Conservation (phyloP, 2,797 vertebrate species). For the Cuculus canorus region DNA sequence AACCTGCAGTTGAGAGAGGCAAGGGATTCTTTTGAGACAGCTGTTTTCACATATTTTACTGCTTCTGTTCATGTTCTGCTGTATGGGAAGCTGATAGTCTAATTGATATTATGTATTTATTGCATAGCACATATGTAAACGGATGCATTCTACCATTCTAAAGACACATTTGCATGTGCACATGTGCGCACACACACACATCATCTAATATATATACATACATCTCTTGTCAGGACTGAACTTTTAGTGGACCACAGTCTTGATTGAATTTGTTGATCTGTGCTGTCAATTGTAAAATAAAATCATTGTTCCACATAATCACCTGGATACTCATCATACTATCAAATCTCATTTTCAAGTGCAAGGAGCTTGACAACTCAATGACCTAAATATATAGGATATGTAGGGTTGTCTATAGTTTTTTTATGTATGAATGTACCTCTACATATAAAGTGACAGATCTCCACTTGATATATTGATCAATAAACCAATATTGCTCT, state of each 20-base stretch:
- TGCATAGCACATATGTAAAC: neutral
- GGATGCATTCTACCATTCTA: neutral
- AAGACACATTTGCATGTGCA: neutral
- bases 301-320: neutral
- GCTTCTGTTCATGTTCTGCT: neutral
- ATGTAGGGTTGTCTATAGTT: neutral
- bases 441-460: neutral
- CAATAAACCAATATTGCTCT: slow-evolving; percentile 13
- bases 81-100: neutral
- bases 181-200: neutral
- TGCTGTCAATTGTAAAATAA: neutral
- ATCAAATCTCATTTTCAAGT: neutral
- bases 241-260: neutral
- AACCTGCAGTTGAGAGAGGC: slow-evolving; percentile 11
- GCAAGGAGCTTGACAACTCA: neutral
- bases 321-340: neutral
- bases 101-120: neutral
- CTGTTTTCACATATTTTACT: slow-evolving; percentile 30
- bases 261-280: neutral
- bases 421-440: neutral
- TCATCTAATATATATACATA: neutral
- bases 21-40: slow-evolving; percentile 14
- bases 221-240: neutral
- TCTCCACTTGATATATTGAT: slow-evolving; percentile 7
- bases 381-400: neutral